Evolutionary conservation across 2,888 invertebrate genomes (phyloP).

Genomic region (Heliconius charithonia): DNA sequence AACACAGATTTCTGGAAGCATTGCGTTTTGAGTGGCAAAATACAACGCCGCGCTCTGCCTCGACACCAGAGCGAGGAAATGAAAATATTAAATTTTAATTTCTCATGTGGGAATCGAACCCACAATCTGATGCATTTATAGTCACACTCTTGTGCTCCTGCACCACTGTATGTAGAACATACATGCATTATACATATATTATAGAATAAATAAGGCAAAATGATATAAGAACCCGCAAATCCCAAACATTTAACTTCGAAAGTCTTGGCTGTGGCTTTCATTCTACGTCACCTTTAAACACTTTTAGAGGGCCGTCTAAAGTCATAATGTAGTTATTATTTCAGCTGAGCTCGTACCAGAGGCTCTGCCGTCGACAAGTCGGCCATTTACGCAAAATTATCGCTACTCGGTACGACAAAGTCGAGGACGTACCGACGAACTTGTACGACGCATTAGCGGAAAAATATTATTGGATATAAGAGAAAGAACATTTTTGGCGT

Average conservation of each 20-base stretch:
- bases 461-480: conserved; percentile 63
- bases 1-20: no score
- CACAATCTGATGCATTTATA: no score
- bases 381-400: conserved; percentile 80
- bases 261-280: conserved; percentile 46
- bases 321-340: conserved; percentile 81
- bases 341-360: conserved; percentile 69
- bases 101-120: no score
- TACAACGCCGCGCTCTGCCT: no score
- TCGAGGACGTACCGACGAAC: conserved; percentile 71
- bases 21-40: no score
- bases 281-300: conserved; percentile 74
- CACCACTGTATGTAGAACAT: no score
- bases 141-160: no score
- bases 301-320: conserved; percentile 74
- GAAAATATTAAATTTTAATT: no score
- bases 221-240: background rate
- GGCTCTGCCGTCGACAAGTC: conserved; percentile 78
- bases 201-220: background rate
- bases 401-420: conserved; percentile 76
- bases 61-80: no score
- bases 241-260: conserved; percentile 23
- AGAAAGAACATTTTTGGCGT: conserved; percentile 54
- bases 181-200: background rate
- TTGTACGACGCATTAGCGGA: conserved; percentile 57